phyloP scores from a whole-genome alignment of 2,113 vertebrate genomes.

The Callipepla squamata region DNA sequence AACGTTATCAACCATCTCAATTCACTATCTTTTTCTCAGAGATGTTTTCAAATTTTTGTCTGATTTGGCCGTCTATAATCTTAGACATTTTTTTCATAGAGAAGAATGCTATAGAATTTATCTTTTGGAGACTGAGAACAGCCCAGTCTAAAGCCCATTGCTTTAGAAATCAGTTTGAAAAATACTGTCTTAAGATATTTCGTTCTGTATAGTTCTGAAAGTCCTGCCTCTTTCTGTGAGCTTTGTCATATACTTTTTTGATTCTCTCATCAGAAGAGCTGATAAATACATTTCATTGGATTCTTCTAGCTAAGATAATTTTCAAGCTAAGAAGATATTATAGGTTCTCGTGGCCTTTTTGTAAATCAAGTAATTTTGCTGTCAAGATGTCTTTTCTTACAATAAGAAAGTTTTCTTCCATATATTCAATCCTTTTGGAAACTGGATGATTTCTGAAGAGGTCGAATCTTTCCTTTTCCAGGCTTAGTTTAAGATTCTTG shows the following conservation, averaged over 20 bases:
- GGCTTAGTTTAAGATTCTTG: background rate
- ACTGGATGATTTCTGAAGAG: background rate
- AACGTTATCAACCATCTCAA: background rate
- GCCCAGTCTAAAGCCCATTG: background rate
- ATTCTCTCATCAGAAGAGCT: background rate
- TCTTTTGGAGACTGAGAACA: background rate
- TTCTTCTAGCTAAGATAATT: background rate
- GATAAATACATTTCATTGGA: background rate
- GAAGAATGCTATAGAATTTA: background rate
- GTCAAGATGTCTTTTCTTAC: background rate
- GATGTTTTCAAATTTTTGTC: background rate
- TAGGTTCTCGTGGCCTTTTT: background rate
- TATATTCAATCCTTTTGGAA: background rate
- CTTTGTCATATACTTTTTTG: background rate
- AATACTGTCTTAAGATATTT: rapidly evolving
- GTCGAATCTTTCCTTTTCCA: background rate
- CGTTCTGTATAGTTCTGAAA: background rate
- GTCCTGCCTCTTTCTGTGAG: background rate
- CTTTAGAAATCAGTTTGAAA: background rate
- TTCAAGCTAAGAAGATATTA: background rate
- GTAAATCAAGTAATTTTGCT: background rate
- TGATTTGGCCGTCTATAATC: background rate
- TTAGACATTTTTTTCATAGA: background rate
- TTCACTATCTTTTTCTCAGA: background rate
- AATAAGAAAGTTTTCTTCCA: background rate